These are phyloP conservation scores for Phrynosoma platyrhinos DNA, from an alignment of 2,113 vertebrate genomes.

Conservation along the genomic window DNA sequence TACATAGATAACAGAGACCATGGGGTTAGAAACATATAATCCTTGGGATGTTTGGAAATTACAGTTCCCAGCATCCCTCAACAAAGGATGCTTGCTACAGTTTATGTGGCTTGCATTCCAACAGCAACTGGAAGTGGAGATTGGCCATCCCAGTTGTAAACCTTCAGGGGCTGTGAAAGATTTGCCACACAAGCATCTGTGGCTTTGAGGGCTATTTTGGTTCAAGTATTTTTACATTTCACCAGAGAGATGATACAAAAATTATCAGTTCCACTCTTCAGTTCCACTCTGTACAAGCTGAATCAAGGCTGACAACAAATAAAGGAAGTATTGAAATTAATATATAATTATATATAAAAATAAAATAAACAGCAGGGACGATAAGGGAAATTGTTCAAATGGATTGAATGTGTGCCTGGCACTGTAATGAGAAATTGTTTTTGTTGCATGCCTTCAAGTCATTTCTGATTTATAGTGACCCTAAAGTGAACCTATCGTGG, in stretches of 20 bases:
- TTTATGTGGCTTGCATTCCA: neutral
- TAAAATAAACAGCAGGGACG: too few relatives aligned
- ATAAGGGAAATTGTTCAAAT: neutral
- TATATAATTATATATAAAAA: too few relatives aligned
- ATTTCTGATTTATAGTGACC: too few relatives aligned
- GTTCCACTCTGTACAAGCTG: neutral
- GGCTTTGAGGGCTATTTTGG: neutral
- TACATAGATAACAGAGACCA: neutral
- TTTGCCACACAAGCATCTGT: neutral
- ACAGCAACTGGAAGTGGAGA: neutral
- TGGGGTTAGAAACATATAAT: neutral
- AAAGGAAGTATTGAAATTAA: neutral
- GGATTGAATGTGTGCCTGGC: neutral
- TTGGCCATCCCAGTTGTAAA: too few relatives aligned
- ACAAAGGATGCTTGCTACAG: neutral
- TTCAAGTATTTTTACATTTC: neutral
- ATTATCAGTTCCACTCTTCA: too few relatives aligned
- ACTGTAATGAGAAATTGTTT: too few relatives aligned
- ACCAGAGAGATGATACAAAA: neutral
- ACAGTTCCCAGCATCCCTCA: neutral
- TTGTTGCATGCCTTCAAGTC: too few relatives aligned
- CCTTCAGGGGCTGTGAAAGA: neutral
- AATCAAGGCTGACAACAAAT: neutral
- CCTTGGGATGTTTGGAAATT: neutral
- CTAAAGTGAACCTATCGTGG: too few relatives aligned